Conservation (phyloP, 2,797 vertebrate genomes). For the Pseudotriccus pelzelni region DNA sequence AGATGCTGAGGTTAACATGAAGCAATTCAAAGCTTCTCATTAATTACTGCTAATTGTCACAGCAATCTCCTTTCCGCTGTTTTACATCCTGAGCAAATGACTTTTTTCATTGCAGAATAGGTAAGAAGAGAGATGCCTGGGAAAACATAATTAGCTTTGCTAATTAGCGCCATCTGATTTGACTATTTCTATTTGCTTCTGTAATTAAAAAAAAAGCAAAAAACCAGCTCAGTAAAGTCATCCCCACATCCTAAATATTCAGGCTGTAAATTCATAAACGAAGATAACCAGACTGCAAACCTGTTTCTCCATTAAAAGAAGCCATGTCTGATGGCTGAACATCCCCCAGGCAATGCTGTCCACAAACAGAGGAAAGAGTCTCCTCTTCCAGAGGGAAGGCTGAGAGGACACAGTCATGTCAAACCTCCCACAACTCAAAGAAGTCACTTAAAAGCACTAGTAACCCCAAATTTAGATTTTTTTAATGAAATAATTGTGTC, state of each 20-base stretch:
- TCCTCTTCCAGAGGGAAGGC: background rate
- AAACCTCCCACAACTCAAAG: background rate
- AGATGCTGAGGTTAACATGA: background rate
- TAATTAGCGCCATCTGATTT: slow-evolving; percentile 28
- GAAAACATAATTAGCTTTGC: slow-evolving; percentile 12
- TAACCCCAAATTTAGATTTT: background rate
- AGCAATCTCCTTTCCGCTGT: background rate
- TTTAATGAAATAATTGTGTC: background rate
- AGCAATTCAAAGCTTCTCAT: slow-evolving; percentile 46
- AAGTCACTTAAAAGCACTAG: background rate
- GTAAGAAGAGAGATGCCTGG: background rate
- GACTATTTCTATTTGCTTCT: slow-evolving; percentile 31
- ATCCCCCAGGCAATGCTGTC: background rate
- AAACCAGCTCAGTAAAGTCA: background rate
- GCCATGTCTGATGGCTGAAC: background rate
- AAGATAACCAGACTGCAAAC: background rate
- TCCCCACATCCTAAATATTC: background rate
- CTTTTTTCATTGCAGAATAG: background rate
- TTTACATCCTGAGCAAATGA: slow-evolving; percentile 21
- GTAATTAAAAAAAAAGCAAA: background rate
- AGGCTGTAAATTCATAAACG: background rate
- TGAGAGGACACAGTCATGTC: background rate
- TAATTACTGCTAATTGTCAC: slow-evolving; percentile 51
- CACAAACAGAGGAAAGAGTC: background rate
- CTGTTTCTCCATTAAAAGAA: background rate